These are phyloP conservation scores for Ophioderma brevispina DNA, from an alignment of 35 echinoderm and acorn worm genomes.

Conservation along the genomic window DNA sequence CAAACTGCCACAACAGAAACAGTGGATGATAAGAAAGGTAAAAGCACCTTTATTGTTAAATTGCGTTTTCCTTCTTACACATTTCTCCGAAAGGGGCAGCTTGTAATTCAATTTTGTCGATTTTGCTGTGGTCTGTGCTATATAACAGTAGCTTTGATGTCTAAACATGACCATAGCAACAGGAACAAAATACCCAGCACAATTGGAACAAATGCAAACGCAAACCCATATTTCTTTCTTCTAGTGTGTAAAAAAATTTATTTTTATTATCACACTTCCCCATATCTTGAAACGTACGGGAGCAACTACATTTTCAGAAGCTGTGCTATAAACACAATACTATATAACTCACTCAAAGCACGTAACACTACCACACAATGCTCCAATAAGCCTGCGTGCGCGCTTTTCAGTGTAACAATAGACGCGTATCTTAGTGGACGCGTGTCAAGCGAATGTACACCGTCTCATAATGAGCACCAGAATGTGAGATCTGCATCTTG, in stretches of 20 bases:
- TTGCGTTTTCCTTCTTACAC: neutral
- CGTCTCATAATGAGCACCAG: neutral
- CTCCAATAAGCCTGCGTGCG: neutral
- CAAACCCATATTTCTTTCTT: neutral
- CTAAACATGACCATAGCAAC: neutral
- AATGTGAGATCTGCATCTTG: neutral
- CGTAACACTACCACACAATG: neutral
- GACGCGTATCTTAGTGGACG: neutral
- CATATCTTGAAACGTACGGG: neutral
- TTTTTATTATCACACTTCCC: no score
- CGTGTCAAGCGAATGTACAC: neutral
- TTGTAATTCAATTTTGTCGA: neutral
- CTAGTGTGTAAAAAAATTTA: no score
- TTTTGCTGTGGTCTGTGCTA: neutral
- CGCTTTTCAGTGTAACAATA: neutral
- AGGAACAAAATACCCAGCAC: no score
- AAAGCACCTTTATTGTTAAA: neutral
- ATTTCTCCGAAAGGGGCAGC: neutral
- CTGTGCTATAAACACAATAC: neutral
- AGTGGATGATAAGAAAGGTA: neutral
- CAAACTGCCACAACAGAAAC: neutral
- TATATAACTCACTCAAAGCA: neutral
- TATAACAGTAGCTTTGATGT: neutral
- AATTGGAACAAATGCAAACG: neutral
- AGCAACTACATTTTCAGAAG: neutral